Evolutionary conservation across 2,113 vertebrate species (phyloP), one percentile per base, ranked within the genome.

Genomic region (Cyprinodon brontotheroides): DNA sequence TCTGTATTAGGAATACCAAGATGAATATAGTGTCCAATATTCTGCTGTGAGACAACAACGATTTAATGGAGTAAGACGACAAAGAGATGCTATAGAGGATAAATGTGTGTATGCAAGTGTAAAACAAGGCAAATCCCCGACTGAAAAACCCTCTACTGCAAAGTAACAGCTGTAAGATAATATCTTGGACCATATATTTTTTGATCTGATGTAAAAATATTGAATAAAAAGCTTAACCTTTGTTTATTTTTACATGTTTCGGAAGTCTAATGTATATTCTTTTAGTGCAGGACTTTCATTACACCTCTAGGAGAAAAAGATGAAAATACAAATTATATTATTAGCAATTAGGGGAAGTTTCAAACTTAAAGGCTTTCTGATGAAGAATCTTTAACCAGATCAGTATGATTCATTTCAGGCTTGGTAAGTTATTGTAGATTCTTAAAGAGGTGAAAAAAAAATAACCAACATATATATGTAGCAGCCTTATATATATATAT

Each of bases 91-190:
- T 39, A 14, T 38, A 14, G 10, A 17, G 29, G 64, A 0, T 70
- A 5, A 69, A 48, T 77, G 74, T 45, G 66, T 70, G 12, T 77
- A 77, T 61, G 38, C 61, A 15, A 64, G 66, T 36, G 67, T 77
- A 14, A 69, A 20, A 29, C 66, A 53, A 15, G 15, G 6, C 50
- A 9, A n/a, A 53, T 53, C 50, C 50, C 17, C 50, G 2, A 7
- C 20, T 20, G 14, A 50, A 17, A 14, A 50, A 6, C 48, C 15
- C 13, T 50, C 48, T 53, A 17, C 1, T 53, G 50, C 17, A 20
- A 17, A 4, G 9, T 29, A 29, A 29, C 17, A 1, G 4, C 1
- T 29, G 29, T 29, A 14, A 50, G 15, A 15, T 4, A 15, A 50
- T 53, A n/a, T 2, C 2, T 53, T n/a, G 20, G 17, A 53, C 9